These are phyloP conservation scores for Microctonus hyperodae DNA, from an alignment of 2,888 invertebrate species.

Conservation along the genomic window DNA sequence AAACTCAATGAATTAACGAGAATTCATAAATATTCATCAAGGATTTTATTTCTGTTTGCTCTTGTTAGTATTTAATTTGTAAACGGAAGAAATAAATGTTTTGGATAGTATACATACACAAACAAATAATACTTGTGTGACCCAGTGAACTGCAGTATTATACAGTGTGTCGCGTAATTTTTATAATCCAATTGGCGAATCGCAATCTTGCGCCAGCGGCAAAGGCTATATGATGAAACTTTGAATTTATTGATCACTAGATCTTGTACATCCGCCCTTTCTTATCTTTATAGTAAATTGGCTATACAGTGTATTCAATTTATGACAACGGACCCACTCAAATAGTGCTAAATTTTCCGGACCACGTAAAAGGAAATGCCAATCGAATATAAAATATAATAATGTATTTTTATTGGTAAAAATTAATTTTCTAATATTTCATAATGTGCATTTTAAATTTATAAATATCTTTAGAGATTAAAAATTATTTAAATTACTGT, in stretches of 20 bases:
- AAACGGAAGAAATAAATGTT: not conserved
- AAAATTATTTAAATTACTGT: constrained; percentile 1
- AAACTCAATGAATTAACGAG: not conserved
- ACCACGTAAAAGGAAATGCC: not conserved
- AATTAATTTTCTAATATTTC: not conserved
- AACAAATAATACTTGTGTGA: no score
- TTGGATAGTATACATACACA: not conserved
- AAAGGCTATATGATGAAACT: constrained; percentile 20
- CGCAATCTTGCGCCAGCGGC: constrained; percentile 16
- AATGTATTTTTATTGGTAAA: not conserved
- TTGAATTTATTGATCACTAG: constrained; percentile 27
- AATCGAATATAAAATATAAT: not conserved
- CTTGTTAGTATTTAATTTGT: not conserved
- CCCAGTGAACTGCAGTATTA: not conserved
- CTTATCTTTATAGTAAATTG: constrained; percentile 7
- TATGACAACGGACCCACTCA: constrained; percentile 36
- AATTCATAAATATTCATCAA: not conserved
- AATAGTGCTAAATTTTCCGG: constrained; percentile 34
- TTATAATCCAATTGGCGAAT: not conserved
- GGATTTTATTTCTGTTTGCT: no score
- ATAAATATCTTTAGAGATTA: not conserved
- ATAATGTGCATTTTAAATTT: not conserved
- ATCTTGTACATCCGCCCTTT: not conserved
- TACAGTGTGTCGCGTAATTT: not conserved
- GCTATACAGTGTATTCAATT: constrained; percentile 20